Evolutionary conservation across 92 coral and sea anemone genomes (phyloP).

Genomic region (Zoanthus sansibaricus): DNA sequence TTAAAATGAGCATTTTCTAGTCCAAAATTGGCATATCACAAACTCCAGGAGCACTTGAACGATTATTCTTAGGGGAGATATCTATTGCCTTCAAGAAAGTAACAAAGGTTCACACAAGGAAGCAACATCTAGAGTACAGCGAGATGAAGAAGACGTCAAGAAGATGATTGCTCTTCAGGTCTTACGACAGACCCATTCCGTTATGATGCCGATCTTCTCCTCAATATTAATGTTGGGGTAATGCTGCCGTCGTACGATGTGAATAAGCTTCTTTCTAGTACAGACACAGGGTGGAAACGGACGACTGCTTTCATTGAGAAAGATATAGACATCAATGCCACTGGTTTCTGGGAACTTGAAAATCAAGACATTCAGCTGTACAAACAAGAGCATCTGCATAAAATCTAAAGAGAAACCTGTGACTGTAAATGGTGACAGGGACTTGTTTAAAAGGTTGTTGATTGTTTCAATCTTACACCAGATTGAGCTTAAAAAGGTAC

Average conservation of each 20-base stretch:
- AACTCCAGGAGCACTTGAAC: slow-evolving; percentile 19
- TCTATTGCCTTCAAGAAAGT: slow-evolving; percentile 46
- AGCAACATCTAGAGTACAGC: slow-evolving; percentile 33
- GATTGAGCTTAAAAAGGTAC: no score
- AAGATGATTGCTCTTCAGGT: slow-evolving; percentile 33
- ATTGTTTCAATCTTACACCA: no score
- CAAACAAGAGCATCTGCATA: no score
- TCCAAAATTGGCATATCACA: slow-evolving; percentile 36
- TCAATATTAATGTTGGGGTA: slow-evolving; percentile 56
- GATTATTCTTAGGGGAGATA: slow-evolving; percentile 18
- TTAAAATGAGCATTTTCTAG: no score
- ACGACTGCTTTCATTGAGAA: slow-evolving; percentile 48
- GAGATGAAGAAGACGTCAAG: slow-evolving; percentile 53
- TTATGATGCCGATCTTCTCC: slow-evolving; percentile 34
- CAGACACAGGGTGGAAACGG: background rate
- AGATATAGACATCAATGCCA: slow-evolving; percentile 50
- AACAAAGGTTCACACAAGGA: slow-evolving; percentile 52
- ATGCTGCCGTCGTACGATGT: slow-evolving; percentile 59
- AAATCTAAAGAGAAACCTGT: no score
- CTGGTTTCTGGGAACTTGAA: slow-evolving; percentile 45
- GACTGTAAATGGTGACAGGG: no score
- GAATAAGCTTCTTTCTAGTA: slow-evolving; percentile 38
- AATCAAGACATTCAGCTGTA: no score
- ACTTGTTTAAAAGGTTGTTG: no score
- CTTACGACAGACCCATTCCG: slow-evolving; percentile 40